Percentiles rank a stretch among this genome's conserved stretches.
phyloP scores from a whole-genome alignment of 2,113 vertebrate species.

The Hippoglossus stenolepis region DNA sequence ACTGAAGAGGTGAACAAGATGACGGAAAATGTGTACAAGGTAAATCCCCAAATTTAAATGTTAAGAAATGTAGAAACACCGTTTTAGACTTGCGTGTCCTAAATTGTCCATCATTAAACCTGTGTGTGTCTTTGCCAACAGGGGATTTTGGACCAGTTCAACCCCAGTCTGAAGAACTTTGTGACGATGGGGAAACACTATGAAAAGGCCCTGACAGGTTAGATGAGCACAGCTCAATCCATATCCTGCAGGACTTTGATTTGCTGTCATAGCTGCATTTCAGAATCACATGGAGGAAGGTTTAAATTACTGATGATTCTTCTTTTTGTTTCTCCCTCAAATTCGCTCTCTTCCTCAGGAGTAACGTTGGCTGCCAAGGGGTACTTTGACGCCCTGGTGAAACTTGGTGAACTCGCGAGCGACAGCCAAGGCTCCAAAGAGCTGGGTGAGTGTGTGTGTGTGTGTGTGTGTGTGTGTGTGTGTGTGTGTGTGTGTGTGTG shows the following conservation, averaged over 20 bases:
- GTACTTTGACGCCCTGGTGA: conserved; percentile 89
- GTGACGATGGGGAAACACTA: conserved; percentile 90
- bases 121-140: conserved; percentile 54
- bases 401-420: conserved; percentile 88
- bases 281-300: neutral
- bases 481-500: too few species aligned
- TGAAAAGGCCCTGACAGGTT: conserved; percentile 88
- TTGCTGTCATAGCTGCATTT: too few species aligned
- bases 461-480: too few species aligned
- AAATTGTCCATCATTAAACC: neutral
- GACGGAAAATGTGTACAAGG: conserved; percentile 90
- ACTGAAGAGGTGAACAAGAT: conserved; percentile 90
- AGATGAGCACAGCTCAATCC: too few species aligned
- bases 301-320: too few species aligned
- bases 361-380: conserved; percentile 88
- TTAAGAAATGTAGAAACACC: neutral
- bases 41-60: conserved; percentile 26
- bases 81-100: neutral
- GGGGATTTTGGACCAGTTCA: conserved; percentile 89
- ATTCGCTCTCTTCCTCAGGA: conserved; percentile 70
- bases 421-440: conserved; percentile 91
- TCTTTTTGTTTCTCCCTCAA: neutral
- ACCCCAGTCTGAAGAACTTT: conserved; percentile 90
- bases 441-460: conserved; percentile 83
- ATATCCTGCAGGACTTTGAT: too few species aligned